Conservation (phyloP, 37 sponge, comb jelly and placozoan species). For the Eunapius fragilis region DNA sequence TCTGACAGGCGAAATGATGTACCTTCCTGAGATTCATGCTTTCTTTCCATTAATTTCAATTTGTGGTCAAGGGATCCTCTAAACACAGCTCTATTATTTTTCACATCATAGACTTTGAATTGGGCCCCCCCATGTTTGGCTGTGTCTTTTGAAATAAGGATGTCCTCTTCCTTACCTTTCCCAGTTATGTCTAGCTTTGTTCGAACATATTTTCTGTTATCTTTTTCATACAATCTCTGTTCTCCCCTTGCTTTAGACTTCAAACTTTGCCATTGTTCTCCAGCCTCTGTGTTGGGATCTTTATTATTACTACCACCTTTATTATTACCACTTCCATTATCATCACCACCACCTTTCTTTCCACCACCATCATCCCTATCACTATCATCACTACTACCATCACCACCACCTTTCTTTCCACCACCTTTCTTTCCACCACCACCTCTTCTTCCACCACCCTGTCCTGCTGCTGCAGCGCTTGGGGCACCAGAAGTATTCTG, state of each 20-base stretch:
- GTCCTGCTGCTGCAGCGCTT: background rate
- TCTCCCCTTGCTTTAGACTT: background rate
- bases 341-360: background rate
- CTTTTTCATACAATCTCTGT: background rate
- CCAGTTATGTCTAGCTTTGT: background rate
- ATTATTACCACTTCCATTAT: background rate
- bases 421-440: background rate
- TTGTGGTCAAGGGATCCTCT: background rate
- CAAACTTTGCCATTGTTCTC: background rate
- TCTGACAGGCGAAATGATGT: too few species aligned
- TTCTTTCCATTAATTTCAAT: background rate
- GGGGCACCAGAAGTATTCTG: background rate
- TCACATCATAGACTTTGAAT: background rate
- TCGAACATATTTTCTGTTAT: background rate
- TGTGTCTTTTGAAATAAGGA: background rate
- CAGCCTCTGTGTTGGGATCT: background rate
- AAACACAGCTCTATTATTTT: background rate
- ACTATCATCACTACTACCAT: background rate
- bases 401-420: background rate
- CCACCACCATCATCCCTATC: background rate
- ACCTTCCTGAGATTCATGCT: background rate
- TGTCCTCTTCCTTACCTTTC: background rate
- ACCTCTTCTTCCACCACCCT: background rate
- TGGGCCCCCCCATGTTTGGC: background rate
- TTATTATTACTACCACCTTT: background rate